Conservation (phyloP, 2,888 invertebrate species). For the Eristalinus aeneus region DNA sequence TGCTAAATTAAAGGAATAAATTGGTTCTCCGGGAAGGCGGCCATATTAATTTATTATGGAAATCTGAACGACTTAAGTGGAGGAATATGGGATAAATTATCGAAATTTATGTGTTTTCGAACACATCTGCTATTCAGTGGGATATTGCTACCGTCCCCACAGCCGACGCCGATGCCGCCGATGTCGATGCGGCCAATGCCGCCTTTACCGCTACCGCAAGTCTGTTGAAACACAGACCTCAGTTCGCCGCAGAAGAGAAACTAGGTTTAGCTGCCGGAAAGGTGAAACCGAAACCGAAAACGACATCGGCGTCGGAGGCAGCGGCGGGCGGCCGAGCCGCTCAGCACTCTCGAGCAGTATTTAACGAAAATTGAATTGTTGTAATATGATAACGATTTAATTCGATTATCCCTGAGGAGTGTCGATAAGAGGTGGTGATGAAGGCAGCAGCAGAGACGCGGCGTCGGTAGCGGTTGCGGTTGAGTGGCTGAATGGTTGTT, state of each 20-base stretch:
- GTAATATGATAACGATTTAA: slow-evolving; percentile 46
- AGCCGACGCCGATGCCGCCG: background rate
- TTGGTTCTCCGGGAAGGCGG: slow-evolving; percentile 70
- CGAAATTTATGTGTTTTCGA: slow-evolving; percentile 77
- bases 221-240: background rate
- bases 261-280: slow-evolving; percentile 13
- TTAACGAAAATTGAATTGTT: slow-evolving; percentile 47
- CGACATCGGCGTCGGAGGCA: no score
- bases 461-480: background rate
- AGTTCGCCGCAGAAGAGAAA: background rate
- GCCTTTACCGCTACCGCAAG: background rate
- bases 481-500: background rate
- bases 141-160: background rate
- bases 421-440: slow-evolving; percentile 11
- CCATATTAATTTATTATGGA: slow-evolving; percentile 79
- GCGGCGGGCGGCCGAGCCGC: background rate
- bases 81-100: slow-evolving; percentile 79
- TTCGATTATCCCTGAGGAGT: slow-evolving; percentile 39
- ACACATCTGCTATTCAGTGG: slow-evolving; percentile 70
- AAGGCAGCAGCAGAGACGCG: background rate
- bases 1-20: slow-evolving; percentile 79
- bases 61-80: slow-evolving; percentile 80
- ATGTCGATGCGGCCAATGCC: no score
- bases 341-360: background rate
- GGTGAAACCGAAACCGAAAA: slow-evolving; percentile 1